phyloP scores from a whole-genome alignment of 2,888 invertebrate genomes.

The Creontiades dilutus region DNA sequence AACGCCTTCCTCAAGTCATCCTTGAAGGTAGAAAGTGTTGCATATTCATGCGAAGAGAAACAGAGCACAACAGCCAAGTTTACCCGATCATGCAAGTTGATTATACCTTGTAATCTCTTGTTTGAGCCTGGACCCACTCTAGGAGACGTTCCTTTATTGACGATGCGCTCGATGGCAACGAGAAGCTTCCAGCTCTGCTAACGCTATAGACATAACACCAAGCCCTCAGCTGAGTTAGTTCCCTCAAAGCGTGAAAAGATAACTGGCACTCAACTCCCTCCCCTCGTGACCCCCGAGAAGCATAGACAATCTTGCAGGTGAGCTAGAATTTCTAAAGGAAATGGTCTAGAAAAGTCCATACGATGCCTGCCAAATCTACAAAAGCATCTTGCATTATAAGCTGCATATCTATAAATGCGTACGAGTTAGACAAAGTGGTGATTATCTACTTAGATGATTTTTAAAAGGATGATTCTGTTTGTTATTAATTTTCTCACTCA shows the following conservation, averaged over 20 bases:
- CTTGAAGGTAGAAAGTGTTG: constrained; percentile 33
- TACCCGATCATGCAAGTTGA: constrained; percentile 58
- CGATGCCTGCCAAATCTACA: not conserved
- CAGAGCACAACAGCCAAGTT: constrained; percentile 45
- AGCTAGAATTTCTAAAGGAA: not conserved
- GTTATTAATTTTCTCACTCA: too few relatives aligned
- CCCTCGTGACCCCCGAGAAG: not conserved
- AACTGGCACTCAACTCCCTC: constrained; percentile 54
- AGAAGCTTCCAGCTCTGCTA: constrained; percentile 68
- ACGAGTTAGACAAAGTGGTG: too few relatives aligned
- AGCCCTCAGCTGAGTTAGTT: constrained; percentile 71
- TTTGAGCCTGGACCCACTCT: constrained; percentile 98
- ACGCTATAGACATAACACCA: constrained; percentile 67
- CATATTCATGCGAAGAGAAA: constrained; percentile 17
- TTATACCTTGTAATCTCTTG: constrained; percentile 96
- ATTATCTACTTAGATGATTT: too few relatives aligned
- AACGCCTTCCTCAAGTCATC: constrained; percentile 2
- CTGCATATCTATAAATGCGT: not conserved
- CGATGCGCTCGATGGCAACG: constrained; percentile 92
- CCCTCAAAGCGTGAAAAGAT: constrained; percentile 59
- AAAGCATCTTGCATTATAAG: not conserved
- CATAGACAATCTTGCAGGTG: not conserved
- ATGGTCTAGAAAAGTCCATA: not conserved
- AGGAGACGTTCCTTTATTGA: constrained; percentile 98
- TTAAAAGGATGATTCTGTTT: too few relatives aligned